Evolutionary conservation across 2,797 vertebrate genomes (phyloP), one percentile per base, ranked within the genome.

Genomic region (Lindbergichthys nudifrons): DNA sequence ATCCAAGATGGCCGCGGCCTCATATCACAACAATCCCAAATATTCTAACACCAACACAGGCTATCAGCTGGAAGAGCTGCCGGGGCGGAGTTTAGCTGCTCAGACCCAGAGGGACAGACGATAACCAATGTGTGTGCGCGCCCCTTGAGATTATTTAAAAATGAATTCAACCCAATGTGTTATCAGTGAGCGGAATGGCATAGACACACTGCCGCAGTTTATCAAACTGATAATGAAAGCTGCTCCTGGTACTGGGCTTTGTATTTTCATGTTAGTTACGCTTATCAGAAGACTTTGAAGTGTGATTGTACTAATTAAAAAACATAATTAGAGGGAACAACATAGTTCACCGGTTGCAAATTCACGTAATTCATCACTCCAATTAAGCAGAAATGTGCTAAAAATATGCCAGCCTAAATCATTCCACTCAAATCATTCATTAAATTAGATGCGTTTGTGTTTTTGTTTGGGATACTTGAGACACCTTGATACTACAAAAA

Each of bases 1-100:
- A 89, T 94, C 91, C 95, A 95, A 95, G 94, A 95, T 95, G 95
- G 95, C 95, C 66, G 91, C 93, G 86, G 83, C 85, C 91, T 94
- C 86, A 87, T 90, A 92, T 91, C 93, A 94, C 86, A 95, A 90
- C 95, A 93, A 93, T 93, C 89, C 92, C 83, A 89, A 92, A 91
- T 92, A 88, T 48, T 75, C 32, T 9, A 36, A 36, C 32, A 36
- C 32, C 85, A 74, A 47, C 66, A 8, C 77, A 54, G 61, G 93
- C 93, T 88, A 19, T 95, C 89, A 83, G 74, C 77, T 62, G 58
- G 78, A 77, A 70, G 63, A 63, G 71, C 80, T 2, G 71, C 10
- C 61, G 79, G 86, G 90, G 87, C 71, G 57, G 87, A 77, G 82
- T 42, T 59, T 45, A 42, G 26, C 15, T 3, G 23, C 60, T 63